Percentiles rank a stretch among this genome's conserved stretches.
These are phyloP conservation scores for Oreochromis tanganicae DNA, from an alignment of 2,113 vertebrate genomes.

Conservation along the genomic window DNA sequence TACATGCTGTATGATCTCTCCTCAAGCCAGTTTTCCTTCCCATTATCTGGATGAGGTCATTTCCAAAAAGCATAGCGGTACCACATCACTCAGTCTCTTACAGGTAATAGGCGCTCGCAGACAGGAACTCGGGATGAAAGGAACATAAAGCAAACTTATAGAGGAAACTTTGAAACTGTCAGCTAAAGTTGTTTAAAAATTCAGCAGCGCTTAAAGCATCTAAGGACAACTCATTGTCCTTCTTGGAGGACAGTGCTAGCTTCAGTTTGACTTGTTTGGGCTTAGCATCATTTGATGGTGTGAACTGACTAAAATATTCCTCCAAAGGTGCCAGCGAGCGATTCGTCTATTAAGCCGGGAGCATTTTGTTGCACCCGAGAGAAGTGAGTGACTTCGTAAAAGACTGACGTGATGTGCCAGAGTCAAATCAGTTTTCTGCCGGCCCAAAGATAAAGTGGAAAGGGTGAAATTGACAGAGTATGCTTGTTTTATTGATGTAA, in stretches of 20 bases:
- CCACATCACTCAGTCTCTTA: not conserved
- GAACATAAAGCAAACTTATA: not conserved
- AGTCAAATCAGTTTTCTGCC: not conserved
- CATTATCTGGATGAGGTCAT: conserved; percentile 28
- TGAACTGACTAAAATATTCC: not conserved
- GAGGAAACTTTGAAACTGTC: not conserved
- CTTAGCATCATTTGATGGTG: not conserved
- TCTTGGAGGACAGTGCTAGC: not conserved
- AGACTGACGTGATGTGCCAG: not conserved
- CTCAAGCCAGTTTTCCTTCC: not conserved
- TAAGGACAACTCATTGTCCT: not conserved
- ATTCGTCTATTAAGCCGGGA: not conserved
- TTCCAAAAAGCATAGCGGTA: conserved; percentile 1
- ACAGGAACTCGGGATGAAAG: not conserved
- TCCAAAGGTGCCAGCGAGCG: not conserved
- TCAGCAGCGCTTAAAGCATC: not conserved
- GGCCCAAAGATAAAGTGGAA: not conserved
- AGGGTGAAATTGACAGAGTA: not conserved
- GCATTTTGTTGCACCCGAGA: not conserved
- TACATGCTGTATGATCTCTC: not conserved
- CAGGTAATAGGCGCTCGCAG: not conserved
- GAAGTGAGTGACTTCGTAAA: not conserved
- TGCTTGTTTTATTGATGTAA: not conserved
- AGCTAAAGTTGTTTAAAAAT: not conserved
- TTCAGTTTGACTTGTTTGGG: not conserved